Evolutionary conservation across 1,140 invertebrate species (phyloP).

Genomic region (Thaumetopoea pityocampa): DNA sequence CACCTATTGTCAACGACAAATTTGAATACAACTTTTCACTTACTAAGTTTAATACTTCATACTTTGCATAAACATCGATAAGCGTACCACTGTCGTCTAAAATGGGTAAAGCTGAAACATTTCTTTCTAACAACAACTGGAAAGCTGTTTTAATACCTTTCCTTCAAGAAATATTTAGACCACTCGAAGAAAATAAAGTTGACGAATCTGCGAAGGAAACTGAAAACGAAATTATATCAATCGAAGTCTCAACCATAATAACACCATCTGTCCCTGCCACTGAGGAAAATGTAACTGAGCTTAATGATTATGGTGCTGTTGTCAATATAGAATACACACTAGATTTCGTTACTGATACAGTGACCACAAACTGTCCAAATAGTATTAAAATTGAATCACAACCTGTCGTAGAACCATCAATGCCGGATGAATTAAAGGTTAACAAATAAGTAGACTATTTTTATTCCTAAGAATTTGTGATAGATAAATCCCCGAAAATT

Average conservation of each 20-base stretch:
- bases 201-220: slow-evolving; percentile 56
- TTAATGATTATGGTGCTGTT: slow-evolving; percentile 21
- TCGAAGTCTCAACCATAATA: slow-evolving; percentile 58
- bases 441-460: slow-evolving; percentile 36
- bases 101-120: slow-evolving; percentile 64
- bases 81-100: slow-evolving; percentile 60
- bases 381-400: too few species aligned
- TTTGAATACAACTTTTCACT: slow-evolving; percentile 69
- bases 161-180: slow-evolving; percentile 66
- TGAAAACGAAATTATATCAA: slow-evolving; percentile 61
- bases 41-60: slow-evolving; percentile 70
- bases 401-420: slow-evolving; percentile 15
- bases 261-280: slow-evolving; percentile 42
- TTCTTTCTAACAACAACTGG: slow-evolving; percentile 60
- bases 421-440: slow-evolving; percentile 26
- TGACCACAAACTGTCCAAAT: too few species aligned
- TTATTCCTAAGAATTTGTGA: slow-evolving; percentile 66
- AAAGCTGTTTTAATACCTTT: slow-evolving; percentile 64
- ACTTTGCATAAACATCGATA: slow-evolving; percentile 66
- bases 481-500: slow-evolving; percentile 49
- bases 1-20: slow-evolving; percentile 61
- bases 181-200: slow-evolving; percentile 65
- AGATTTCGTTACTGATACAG: slow-evolving; percentile 24
- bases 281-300: slow-evolving; percentile 29
- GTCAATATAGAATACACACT: slow-evolving; percentile 17